A percentile compares a stretch with the other conserved stretches of the same genome.
phyloP scores from a whole-genome alignment of 2,797 vertebrate genomes.

The Pseudocheirus occidentalis region DNA sequence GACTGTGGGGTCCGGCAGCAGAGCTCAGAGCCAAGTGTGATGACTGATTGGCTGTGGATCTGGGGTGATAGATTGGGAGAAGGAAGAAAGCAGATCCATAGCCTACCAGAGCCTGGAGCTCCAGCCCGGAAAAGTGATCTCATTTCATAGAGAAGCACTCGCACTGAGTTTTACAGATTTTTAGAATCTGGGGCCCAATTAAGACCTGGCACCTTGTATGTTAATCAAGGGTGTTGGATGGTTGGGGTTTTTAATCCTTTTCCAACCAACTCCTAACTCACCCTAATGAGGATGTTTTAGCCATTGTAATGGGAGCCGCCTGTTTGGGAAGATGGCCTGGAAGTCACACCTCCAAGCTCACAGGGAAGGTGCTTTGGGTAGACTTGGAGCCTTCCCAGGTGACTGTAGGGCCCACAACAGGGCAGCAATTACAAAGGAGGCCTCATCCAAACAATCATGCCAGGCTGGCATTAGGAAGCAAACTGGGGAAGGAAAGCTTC shows the following conservation, averaged over 20 bases:
- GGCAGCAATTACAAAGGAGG: slow-evolving; percentile 78
- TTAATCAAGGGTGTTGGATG: slow-evolving; percentile 88
- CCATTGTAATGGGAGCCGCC: slow-evolving; percentile 79
- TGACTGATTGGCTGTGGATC: neutral
- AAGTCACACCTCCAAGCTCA: slow-evolving; percentile 54
- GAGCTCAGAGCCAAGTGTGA: neutral
- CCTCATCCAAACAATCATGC: slow-evolving; percentile 63
- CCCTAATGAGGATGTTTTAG: slow-evolving; percentile 89
- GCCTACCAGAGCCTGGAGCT: neutral
- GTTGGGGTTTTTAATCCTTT: slow-evolving; percentile 78
- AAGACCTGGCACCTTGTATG: slow-evolving; percentile 92
- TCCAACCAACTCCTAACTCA: slow-evolving; percentile 90
- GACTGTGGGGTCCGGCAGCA: neutral
- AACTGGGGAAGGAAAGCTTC: neutral
- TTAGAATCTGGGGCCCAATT: slow-evolving; percentile 88
- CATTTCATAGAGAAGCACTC: slow-evolving; percentile 77
- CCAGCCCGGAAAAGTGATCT: slow-evolving; percentile 59
- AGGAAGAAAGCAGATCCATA: neutral
- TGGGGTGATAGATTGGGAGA: neutral
- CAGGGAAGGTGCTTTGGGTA: slow-evolving; percentile 87
- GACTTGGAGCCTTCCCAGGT: slow-evolving; percentile 75
- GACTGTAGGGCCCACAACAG: slow-evolving; percentile 77
- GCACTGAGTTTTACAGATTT: slow-evolving; percentile 77
- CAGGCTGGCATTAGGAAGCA: slow-evolving; percentile 28
- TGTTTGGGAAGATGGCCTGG: slow-evolving; percentile 87